Percentiles rank a stretch among this genome's conserved stretches.
Evolutionary conservation across 2,888 invertebrate genomes (phyloP).

Genomic region (Megastigmus dorsalis): DNA sequence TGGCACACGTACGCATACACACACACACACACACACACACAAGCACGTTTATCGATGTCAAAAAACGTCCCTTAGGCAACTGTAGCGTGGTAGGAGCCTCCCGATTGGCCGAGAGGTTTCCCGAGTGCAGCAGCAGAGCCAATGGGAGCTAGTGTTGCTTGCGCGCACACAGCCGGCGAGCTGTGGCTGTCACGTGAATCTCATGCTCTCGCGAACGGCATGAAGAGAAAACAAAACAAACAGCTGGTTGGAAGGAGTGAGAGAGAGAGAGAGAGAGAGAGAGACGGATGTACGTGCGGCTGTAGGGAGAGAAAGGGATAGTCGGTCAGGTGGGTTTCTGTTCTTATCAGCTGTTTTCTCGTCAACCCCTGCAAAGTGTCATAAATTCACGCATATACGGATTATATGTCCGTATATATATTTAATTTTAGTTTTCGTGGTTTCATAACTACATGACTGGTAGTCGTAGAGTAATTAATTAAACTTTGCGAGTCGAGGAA

Average conservation of each 20-base stretch:
- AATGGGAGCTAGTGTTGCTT: not conserved
- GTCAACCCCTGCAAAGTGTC: too few relatives aligned
- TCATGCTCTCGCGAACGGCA: slow-evolving; percentile 79
- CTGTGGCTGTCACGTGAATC: slow-evolving; percentile 80
- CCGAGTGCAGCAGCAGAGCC: not conserved
- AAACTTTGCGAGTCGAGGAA: too few relatives aligned
- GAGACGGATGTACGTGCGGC: too few relatives aligned
- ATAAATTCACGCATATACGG: too few relatives aligned
- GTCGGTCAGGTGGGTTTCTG: slow-evolving; percentile 31
- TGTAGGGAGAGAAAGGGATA: not conserved
- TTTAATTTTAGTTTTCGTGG: too few relatives aligned
- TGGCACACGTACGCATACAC: too few relatives aligned
- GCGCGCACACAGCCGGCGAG: not conserved
- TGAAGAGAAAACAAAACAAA: slow-evolving; percentile 82
- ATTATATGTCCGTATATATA: too few relatives aligned
- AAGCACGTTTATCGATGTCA: not conserved
- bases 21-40: too few relatives aligned
- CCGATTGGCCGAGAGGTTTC: slow-evolving; percentile 22
- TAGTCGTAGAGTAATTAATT: too few relatives aligned
- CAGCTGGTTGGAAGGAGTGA: slow-evolving; percentile 69
- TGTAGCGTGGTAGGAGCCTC: not conserved
- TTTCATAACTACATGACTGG: too few relatives aligned
- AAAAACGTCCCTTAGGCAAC: not conserved
- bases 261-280: not conserved
- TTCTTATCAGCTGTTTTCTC: slow-evolving; percentile 32